Percentiles rank a stretch among this genome's conserved stretches.
Conservation (phyloP, 2,113 vertebrate genomes). For the Eulemur rufifrons region DNA sequence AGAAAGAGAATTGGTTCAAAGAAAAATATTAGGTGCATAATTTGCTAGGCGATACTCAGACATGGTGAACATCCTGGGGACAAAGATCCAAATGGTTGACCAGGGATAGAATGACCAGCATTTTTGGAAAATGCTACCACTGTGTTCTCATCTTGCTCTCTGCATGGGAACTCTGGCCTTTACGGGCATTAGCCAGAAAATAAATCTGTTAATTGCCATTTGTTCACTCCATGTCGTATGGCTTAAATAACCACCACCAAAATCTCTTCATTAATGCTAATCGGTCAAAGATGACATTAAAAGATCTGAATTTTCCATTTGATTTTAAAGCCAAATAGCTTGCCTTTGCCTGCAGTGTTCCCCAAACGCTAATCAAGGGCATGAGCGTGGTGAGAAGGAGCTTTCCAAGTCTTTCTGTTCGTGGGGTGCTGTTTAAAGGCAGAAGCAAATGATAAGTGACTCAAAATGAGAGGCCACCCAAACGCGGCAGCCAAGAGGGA, state of each 20-base stretch:
- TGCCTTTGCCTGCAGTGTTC: fast-evolving
- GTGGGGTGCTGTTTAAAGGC: not conserved
- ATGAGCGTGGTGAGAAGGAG: not conserved
- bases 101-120: not conserved
- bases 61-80: not conserved
- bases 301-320: slow-evolving; percentile 55
- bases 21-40: not conserved
- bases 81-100: not conserved
- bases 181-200: slow-evolving; percentile 23
- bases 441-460: not conserved
- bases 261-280: slow-evolving; percentile 43
- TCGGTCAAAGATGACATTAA: slow-evolving; percentile 25
- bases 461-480: not conserved
- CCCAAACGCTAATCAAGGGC: fast-evolving
- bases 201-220: not conserved
- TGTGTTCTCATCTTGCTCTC: not conserved
- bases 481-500: not conserved
- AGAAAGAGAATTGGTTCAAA: not conserved
- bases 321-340: slow-evolving; percentile 31
- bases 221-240: not conserved
- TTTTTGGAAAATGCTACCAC: not conserved
- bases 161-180: not conserved
- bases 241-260: slow-evolving; percentile 44
- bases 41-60: not conserved
- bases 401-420: not conserved